Percentiles rank a stretch among this genome's conserved stretches.
These are phyloP conservation scores for Parauchenoglanis ngamensis DNA, from an alignment of 2,797 vertebrate genomes.

Conservation along the genomic window DNA sequence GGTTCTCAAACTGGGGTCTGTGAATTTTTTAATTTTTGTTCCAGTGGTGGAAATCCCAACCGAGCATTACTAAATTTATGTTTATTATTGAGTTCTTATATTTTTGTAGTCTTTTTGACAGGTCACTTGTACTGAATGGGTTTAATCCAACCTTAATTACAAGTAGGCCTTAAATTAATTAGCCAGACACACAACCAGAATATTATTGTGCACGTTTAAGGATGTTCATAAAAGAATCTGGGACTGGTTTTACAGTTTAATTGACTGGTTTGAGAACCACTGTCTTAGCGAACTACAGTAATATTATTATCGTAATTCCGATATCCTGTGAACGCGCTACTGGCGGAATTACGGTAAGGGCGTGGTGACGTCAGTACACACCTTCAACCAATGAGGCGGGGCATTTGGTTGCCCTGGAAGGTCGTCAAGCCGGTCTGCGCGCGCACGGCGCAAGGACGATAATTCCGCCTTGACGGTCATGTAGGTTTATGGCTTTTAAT, in stretches of 20 bases:
- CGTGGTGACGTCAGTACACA: constrained; percentile 63
- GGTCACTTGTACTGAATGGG: neutral
- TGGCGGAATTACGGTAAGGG: constrained; percentile 47
- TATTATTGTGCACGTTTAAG: neutral
- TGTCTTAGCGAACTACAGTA: neutral
- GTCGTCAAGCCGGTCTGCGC: constrained; percentile 60
- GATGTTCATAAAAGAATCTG: neutral
- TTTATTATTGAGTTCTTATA: neutral
- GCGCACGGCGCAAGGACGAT: constrained; percentile 59
- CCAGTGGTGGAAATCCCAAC: no score
- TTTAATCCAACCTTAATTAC: neutral
- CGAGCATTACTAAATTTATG: neutral
- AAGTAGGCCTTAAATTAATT: neutral
- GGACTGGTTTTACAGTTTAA: neutral
- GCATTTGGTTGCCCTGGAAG: constrained; percentile 56
- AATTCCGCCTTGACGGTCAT: neutral
- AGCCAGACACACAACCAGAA: neutral
- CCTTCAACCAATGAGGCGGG: constrained; percentile 57
- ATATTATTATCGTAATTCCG: neutral
- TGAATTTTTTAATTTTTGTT: neutral
- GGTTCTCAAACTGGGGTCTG: neutral
- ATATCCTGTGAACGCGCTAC: neutral
- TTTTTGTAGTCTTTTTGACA: neutral
- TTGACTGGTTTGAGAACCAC: neutral
- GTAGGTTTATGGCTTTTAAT: neutral